Evolutionary conservation across 64 coral and sea anemone species (phyloP), one percentile per base, ranked within the genome.

Genomic region (Hydrozoanthus tunicans): DNA sequence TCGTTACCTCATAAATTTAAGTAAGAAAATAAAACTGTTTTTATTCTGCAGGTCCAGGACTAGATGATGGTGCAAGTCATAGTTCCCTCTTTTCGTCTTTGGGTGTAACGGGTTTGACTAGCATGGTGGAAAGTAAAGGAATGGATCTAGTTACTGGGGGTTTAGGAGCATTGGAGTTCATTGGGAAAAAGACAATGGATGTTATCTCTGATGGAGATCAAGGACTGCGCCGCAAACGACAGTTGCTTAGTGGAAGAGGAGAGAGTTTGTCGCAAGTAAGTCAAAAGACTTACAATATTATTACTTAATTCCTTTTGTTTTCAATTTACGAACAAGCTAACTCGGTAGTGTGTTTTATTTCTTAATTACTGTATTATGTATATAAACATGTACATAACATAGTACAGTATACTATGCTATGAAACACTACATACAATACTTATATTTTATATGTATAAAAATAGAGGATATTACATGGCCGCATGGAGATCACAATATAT

Each of bases 121-220:
- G 66, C 68, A 94, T 91, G 17, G 92, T 96, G 5, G 86, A 91
- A 26, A 91, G 70, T 61, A 96, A 83, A 71, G 91, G 91, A 43
- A 82, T 75, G 54, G 90, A 90, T 56, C 11, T 95, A n/a, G 92
- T 95, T 3, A 81, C 91, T 13, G 94, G 92, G 79, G 96, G 96
- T 17, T 90, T 98, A 24, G 96, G 63, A 32, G 96, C 96, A 25
- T 84, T 98, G 64, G 96, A 98, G 79, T 93, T 92, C 57, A 95
- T 98, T 58, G 96, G 96, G 55, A 98, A 98, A 77, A 98, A 98
- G 64, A 98, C 96, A 74, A 98, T 98, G 96, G 79, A 93, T 95
- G 96, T 95, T 73, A 89, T 98, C 8, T 91, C 96, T 8, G 96
- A 98, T 55, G 94, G 96, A 3, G 96, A 98, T 64, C 96, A 78